Conservation (phyloP, 2,113 vertebrate genomes). For the Paracanthobrama guichenoti region DNA sequence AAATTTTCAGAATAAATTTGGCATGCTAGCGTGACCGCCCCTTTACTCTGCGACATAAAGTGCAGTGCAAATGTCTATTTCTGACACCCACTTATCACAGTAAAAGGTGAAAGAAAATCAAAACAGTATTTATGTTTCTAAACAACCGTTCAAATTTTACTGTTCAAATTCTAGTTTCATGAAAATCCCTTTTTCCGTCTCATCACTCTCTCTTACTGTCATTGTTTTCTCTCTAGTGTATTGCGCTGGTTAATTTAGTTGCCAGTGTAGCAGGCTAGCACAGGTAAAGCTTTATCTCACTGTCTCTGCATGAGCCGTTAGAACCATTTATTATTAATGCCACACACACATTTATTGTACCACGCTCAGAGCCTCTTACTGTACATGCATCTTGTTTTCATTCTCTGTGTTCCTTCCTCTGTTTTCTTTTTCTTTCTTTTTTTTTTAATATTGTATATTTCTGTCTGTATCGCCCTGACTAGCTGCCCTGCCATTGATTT, state of each 20-base stretch:
- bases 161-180: not conserved
- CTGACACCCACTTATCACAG: too few relatives aligned
- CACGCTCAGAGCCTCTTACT: not conserved
- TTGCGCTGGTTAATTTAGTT: conserved; percentile 48
- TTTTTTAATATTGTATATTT: not conserved
- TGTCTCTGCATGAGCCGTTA: not conserved
- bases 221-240: conserved; percentile 15
- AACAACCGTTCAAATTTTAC: too few relatives aligned
- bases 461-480: not conserved
- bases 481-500: conserved; percentile 9
- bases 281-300: conserved; percentile 30
- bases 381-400: not conserved
- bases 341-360: not conserved
- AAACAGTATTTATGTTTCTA: too few relatives aligned
- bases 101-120: too few relatives aligned
- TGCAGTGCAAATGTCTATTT: too few relatives aligned
- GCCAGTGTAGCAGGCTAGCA: conserved; percentile 34
- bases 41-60: too few relatives aligned
- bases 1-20: too few relatives aligned
- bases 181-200: not conserved
- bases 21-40: too few relatives aligned
- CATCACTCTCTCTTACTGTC: conserved; percentile 28
- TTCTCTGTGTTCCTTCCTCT: not conserved
- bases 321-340: conserved; percentile 40
- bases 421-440: too few relatives aligned